Conservation (phyloP, 1,140 invertebrate genomes). For the Berghia stephanieae region DNA sequence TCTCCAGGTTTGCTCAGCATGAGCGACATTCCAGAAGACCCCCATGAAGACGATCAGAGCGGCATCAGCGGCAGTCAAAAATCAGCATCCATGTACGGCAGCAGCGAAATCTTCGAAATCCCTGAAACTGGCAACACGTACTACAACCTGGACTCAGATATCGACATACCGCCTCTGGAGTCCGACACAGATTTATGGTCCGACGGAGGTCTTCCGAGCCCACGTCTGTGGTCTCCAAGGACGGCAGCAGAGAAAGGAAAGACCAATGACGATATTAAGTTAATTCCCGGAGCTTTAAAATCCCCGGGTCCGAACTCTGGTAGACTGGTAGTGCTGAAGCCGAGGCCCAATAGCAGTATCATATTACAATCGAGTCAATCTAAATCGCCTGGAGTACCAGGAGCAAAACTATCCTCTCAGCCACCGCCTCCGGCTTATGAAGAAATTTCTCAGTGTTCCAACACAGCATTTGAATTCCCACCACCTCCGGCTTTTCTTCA, state of each 20-base stretch:
- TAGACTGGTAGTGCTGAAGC: slow-evolving; percentile 4
- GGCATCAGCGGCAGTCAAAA: slow-evolving; percentile 42
- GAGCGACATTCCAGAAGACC: slow-evolving; percentile 37
- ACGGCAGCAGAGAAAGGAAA: slow-evolving; percentile 8
- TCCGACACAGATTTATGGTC: slow-evolving; percentile 46
- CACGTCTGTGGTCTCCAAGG: slow-evolving; percentile 23
- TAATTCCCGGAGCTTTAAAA: slow-evolving; percentile 28
- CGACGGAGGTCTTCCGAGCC: slow-evolving; percentile 48
- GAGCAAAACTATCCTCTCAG: slow-evolving; percentile 30
- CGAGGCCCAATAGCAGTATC: slow-evolving; percentile 38
- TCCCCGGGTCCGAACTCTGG: background rate
- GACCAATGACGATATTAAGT: slow-evolving; percentile 29
- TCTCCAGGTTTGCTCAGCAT: slow-evolving; percentile 17
- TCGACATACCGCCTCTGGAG: slow-evolving; percentile 47
- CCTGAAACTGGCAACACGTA: slow-evolving; percentile 29
- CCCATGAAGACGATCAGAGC: slow-evolving; percentile 38
- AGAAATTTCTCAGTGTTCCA: slow-evolving; percentile 9
- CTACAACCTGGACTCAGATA: slow-evolving; percentile 47
- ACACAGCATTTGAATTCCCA: slow-evolving; percentile 37
- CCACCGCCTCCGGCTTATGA: slow-evolving; percentile 36
- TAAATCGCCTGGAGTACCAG: slow-evolving; percentile 10
- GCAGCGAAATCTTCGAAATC: slow-evolving; percentile 48
- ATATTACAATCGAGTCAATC: background rate
- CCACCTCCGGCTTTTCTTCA: slow-evolving; percentile 41
- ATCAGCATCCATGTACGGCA: slow-evolving; percentile 48